Evolutionary conservation across 1,140 invertebrate genomes (phyloP).

Genomic region (Ladona fulva): DNA sequence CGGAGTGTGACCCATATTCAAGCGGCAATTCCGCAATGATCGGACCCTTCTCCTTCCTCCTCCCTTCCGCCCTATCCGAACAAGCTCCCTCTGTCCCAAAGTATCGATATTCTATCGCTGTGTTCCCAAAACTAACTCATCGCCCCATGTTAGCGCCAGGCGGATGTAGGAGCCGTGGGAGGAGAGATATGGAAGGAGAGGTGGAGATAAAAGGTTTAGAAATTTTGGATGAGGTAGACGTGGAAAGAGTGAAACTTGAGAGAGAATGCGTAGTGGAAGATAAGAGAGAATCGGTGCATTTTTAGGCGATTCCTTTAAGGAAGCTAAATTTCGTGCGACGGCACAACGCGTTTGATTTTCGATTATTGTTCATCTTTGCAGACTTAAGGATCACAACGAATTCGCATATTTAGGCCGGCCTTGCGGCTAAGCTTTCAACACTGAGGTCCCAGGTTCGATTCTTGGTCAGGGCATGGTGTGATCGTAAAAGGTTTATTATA

Average conservation of each 20-base stretch:
- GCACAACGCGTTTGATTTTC: too few species aligned
- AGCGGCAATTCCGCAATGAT: background rate
- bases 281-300: background rate
- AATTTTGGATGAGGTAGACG: background rate
- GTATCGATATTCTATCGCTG: conserved; percentile 1
- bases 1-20: background rate
- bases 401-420: too few species aligned
- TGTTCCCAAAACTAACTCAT: background rate
- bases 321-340: too few species aligned
- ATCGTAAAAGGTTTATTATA: too few species aligned
- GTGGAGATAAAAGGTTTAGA: background rate
- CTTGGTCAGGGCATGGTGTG: too few species aligned
- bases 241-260: background rate
- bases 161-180: background rate
- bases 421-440: too few species aligned
- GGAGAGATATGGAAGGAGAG: background rate
- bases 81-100: background rate
- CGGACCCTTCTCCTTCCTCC: background rate
- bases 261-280: background rate
- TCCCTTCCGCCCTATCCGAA: background rate
- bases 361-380: too few species aligned
- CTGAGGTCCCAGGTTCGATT: too few species aligned
- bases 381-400: too few species aligned
- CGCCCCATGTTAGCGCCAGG: too few species aligned
- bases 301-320: too few species aligned